phyloP scores from a whole-genome alignment of 2,113 vertebrate species.

The Brachyhypopomus gauderio region DNA sequence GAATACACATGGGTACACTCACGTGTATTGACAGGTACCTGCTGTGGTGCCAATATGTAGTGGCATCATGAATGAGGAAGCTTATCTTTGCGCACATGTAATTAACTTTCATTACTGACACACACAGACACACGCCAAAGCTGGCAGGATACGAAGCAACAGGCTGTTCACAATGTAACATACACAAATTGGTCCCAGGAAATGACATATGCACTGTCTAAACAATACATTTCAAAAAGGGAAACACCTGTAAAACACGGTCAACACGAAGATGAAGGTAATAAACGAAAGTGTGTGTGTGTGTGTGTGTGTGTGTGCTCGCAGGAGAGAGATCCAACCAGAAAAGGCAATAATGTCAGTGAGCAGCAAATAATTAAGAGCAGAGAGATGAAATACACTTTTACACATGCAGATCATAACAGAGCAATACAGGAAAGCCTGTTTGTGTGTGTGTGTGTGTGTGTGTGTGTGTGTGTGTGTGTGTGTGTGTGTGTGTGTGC shows the following conservation, averaged over 20 bases:
- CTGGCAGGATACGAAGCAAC: background rate
- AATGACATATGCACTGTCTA: background rate
- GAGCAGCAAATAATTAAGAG: slow-evolving; percentile 27
- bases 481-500: slow-evolving; percentile 24
- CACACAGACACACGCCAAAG: background rate
- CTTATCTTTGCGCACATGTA: slow-evolving; percentile 29
- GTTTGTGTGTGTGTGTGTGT: slow-evolving; percentile 11
- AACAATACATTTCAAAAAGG: background rate
- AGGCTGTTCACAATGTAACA: background rate
- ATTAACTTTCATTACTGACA: slow-evolving; percentile 19
- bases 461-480: slow-evolving; percentile 3
- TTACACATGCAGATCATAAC: slow-evolving; percentile 12
- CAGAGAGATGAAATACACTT: slow-evolving; percentile 28
- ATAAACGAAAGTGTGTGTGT: slow-evolving; percentile 19
- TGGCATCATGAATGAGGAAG: slow-evolving; percentile 4
- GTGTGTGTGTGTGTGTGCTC: background rate
- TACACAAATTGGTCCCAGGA: background rate
- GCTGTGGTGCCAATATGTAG: slow-evolving; percentile 14
- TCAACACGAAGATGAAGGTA: background rate
- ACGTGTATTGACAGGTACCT: slow-evolving; percentile 44
- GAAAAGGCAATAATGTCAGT: slow-evolving; percentile 16
- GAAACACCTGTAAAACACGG: background rate
- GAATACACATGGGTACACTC: slow-evolving; percentile 27
- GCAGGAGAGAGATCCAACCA: background rate
- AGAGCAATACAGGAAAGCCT: background rate